phyloP scores from a whole-genome alignment of 2,888 invertebrate genomes.

The Trissolcus japonicus region DNA sequence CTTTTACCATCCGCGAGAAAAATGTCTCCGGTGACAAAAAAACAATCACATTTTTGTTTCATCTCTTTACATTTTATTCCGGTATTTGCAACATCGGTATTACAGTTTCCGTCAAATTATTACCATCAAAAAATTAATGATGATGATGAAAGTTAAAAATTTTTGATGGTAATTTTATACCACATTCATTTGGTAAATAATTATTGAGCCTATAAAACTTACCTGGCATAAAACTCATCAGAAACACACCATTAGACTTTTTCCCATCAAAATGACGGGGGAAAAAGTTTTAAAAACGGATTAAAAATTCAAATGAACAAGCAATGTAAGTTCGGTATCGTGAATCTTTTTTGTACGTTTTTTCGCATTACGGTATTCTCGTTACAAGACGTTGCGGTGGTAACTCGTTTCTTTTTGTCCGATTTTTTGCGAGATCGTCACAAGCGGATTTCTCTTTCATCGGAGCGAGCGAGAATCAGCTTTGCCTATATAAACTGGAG shows the following conservation, averaged over 20 bases:
- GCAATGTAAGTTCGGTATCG: conserved; percentile 1
- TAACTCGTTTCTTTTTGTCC: conserved; percentile 29
- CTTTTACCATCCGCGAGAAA: conserved; percentile 40
- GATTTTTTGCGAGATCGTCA: conserved; percentile 50
- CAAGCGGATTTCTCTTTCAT: conserved; percentile 74
- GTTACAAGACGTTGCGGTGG: conserved; percentile 21
- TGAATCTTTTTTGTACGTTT: conserved; percentile 25
- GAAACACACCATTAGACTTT: too few species aligned
- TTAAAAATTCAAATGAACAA: conserved; percentile 9
- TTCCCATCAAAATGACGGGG: neutral
- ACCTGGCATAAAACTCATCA: too few species aligned
- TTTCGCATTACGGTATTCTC: conserved; percentile 15
- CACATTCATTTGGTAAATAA: too few species aligned
- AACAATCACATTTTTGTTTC: conserved; percentile 39
- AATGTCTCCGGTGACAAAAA: conserved; percentile 23
- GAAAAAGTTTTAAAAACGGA: neutral
- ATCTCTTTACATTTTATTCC: too few species aligned
- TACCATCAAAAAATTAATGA: too few species aligned
- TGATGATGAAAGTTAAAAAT: too few species aligned
- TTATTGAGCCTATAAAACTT: too few species aligned
- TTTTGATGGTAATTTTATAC: too few species aligned
- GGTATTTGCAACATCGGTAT: too few species aligned
- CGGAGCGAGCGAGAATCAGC: conserved; percentile 58
- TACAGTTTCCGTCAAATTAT: too few species aligned
- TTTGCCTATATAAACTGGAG: conserved; percentile 72